A percentile compares a stretch with the other conserved stretches of the same genome.
phyloP scores from a whole-genome alignment of 1,140 invertebrate genomes.

The Elymnias hypermnestra region DNA sequence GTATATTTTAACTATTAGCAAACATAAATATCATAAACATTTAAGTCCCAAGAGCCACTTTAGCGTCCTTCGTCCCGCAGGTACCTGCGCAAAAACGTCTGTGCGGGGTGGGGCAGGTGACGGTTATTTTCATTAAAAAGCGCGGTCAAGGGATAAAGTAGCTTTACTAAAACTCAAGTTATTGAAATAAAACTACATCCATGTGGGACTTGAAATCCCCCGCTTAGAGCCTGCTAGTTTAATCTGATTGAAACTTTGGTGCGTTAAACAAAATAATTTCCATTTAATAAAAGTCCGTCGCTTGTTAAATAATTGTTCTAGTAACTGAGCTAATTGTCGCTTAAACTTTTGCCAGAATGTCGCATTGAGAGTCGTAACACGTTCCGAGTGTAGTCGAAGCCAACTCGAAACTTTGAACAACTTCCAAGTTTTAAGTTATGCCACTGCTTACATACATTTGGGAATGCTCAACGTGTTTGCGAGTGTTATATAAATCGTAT shows the following conservation, averaged over 20 bases:
- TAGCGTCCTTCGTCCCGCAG: too few species aligned
- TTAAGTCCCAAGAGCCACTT: too few species aligned
- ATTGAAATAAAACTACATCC: neutral
- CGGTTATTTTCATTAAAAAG: too few species aligned
- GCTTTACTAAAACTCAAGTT: neutral
- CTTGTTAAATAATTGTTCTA: slow-evolving; percentile 21
- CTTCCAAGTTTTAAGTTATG: slow-evolving; percentile 23
- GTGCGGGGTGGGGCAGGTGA: too few species aligned
- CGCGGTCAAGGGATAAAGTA: neutral
- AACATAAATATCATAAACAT: too few species aligned
- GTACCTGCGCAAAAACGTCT: too few species aligned
- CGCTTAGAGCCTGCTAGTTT: too few species aligned
- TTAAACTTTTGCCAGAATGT: slow-evolving; percentile 15
- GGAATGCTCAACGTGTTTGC: slow-evolving; percentile 9
- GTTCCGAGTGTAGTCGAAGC: slow-evolving; percentile 19
- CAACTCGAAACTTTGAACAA: slow-evolving; percentile 14
- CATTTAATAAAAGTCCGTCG: slow-evolving; percentile 10
- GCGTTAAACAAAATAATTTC: slow-evolving; percentile 5
- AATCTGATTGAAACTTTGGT: too few species aligned
- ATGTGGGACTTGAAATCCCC: too few species aligned
- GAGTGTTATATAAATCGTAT: slow-evolving; percentile 14
- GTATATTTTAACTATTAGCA: too few species aligned
- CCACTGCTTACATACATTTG: slow-evolving; percentile 17
- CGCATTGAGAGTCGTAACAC: slow-evolving; percentile 21
- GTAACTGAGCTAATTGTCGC: slow-evolving; percentile 21